Evolutionary conservation across 2,113 vertebrate species (phyloP), one percentile per base, ranked within the genome.

Genomic region (Laterallus jamaicensis): DNA sequence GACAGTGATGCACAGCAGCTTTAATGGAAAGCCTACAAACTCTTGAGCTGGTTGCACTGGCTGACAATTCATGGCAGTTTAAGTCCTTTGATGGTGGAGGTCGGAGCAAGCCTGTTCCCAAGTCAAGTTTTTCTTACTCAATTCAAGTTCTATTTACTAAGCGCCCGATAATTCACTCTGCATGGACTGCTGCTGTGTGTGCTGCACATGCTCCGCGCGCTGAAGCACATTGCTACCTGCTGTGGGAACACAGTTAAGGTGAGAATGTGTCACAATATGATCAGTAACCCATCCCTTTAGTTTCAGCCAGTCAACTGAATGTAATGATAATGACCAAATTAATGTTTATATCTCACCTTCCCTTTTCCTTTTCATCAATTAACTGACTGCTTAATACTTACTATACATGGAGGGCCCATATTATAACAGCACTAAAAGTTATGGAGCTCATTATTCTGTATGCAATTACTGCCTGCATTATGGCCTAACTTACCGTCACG

Each of bases 401-500:
- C 66, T 66, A 28, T 11, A 87, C 31, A 55, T 47, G 49, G 91
- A 93, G 62, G 56, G 68, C 60, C 66, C 70, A 11, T n/a, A 94
- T 89, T 83, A 55, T 29, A 85, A 59, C 39, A 92, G 80, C 80
- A 58, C 9, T 70, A 49, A 26, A 91, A 95, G 71, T 82, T 62
- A 95, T n/a, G 71, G 44, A 75, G 81, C 26, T 91, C 58, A 60
- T 83, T 75, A 80, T 75, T 92, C 66, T 35, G n/a, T 71, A 73
- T 37, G 54, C 44, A 95, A 95, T 71, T 78, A 76, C 49, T 63
- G 70, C 83, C 85, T 68, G 56, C 64, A 93, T 77, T 66, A 87
- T 17, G 60, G 78, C 47, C 78, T 67, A 49, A 97, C 98, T 98
- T 98, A 99, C 99, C 99, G 0, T 99, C 99, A 93, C 99, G 98